phyloP scores from a whole-genome alignment of 1,140 invertebrate species.

The Steinernema khuongi region DNA sequence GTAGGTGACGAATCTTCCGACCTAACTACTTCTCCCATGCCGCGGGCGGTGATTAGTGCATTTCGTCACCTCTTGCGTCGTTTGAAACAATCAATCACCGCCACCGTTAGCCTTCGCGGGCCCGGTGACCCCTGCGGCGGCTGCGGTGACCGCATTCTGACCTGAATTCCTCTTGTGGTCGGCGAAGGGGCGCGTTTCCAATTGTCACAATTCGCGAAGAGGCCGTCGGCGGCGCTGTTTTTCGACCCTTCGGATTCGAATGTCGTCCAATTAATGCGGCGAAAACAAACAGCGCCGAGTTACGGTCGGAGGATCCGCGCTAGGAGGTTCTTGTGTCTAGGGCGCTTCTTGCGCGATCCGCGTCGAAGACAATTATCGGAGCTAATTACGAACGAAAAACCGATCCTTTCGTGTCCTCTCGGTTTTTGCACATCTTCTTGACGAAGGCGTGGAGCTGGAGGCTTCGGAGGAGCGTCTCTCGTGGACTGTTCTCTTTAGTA shows the following conservation, averaged over 20 bases:
- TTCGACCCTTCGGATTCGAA: not conserved
- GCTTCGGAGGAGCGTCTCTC: too few relatives aligned
- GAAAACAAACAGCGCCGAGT: constrained; percentile 10
- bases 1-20: not conserved
- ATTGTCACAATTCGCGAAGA: not conserved
- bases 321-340: too few relatives aligned
- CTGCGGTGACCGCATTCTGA: constrained; percentile 11
- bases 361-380: not conserved
- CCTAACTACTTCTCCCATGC: not conserved
- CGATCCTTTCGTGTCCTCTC: too few relatives aligned
- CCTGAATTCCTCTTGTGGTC: not conserved
- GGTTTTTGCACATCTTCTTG: too few relatives aligned
- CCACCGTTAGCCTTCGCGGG: not conserved
- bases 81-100: constrained; percentile 13
- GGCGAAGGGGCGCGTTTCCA: not conserved
- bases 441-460: too few relatives aligned
- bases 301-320: constrained; percentile 14
- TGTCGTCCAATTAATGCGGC: not conserved
- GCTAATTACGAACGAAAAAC: not conserved
- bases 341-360: too few relatives aligned
- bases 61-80: not conserved
- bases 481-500: too few relatives aligned
- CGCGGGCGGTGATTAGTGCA: not conserved
- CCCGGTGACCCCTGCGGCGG: not conserved
- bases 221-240: not conserved